Percentiles rank a stretch among this genome's conserved stretches.
Evolutionary conservation across 2,113 vertebrate species (phyloP).

Genomic region (Anoplopoma fimbria): DNA sequence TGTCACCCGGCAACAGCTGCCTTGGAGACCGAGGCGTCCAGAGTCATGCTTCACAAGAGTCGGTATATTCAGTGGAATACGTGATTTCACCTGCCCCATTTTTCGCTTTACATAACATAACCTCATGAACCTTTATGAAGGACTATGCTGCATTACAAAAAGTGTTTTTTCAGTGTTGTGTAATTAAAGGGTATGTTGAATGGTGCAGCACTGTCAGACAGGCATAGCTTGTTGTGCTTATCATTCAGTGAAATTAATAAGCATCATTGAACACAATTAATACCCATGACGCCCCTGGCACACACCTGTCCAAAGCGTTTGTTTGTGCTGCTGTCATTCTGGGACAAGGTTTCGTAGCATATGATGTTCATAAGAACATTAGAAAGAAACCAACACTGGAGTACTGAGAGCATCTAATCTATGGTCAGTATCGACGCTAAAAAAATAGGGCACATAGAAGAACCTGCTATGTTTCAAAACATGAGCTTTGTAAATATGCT

Average conservation of each 20-base stretch:
- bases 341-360: constrained; percentile 6
- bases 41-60: constrained; percentile 18
- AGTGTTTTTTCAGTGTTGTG: not conserved
- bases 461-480: not conserved
- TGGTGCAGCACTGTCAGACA: not conserved
- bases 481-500: not conserved
- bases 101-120: not conserved
- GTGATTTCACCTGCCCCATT: no score
- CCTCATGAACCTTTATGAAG: not conserved
- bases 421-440: not conserved
- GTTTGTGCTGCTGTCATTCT: constrained; percentile 34
- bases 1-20: constrained; percentile 72
- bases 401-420: not conserved
- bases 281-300: constrained; percentile 42
- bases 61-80: not conserved
- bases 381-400: not conserved
- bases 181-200: not conserved
- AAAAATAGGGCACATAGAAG: not conserved
- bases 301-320: constrained; percentile 36
- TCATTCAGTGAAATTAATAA: constrained; percentile 63
- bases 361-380: not conserved
- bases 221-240: constrained; percentile 1
- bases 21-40: constrained; percentile 61
- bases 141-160: not conserved
- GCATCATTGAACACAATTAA: constrained; percentile 46